Conservation (phyloP, 2,113 vertebrate genomes). For the Pomatorhinus ruficollis region DNA sequence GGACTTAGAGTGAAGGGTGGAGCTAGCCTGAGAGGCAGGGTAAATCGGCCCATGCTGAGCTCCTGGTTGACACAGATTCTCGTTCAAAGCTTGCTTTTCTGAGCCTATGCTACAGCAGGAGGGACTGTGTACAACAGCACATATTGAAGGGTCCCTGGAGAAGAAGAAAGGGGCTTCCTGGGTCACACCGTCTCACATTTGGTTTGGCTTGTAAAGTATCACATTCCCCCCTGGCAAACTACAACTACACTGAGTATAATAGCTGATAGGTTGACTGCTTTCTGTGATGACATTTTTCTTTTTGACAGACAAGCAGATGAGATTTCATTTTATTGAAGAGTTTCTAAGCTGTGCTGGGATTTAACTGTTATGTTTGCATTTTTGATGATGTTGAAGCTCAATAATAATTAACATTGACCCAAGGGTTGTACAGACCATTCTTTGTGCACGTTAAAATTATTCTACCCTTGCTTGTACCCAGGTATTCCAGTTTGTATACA, state of each 20-base stretch:
- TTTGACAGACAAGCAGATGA: slow-evolving; percentile 35
- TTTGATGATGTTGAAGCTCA: slow-evolving; percentile 16
- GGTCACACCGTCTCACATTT: slow-evolving; percentile 1
- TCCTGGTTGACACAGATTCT: background rate
- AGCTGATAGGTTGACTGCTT: background rate
- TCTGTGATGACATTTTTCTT: slow-evolving; percentile 32
- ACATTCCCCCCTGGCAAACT: background rate
- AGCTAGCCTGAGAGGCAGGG: background rate
- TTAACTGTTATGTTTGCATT: slow-evolving; percentile 15
- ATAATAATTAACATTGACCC: slow-evolving; percentile 4
- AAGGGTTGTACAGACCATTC: background rate
- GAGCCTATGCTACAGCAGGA: background rate
- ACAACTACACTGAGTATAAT: background rate
- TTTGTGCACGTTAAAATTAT: background rate
- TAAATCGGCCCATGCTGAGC: background rate
- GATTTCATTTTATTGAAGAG: slow-evolving; percentile 33
- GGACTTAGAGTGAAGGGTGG: background rate
- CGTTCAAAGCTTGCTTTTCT: background rate
- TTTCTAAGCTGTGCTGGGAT: background rate
- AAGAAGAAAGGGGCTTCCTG: background rate
- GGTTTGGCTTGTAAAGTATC: slow-evolving; percentile 3
- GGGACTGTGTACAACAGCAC: background rate
- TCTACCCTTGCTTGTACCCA: background rate
- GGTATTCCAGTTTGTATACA: background rate
- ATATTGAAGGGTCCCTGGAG: background rate